Base-by-base conservation (phyloP, 2,888 invertebrate species). In the Clepsis dumicolana region DNA sequence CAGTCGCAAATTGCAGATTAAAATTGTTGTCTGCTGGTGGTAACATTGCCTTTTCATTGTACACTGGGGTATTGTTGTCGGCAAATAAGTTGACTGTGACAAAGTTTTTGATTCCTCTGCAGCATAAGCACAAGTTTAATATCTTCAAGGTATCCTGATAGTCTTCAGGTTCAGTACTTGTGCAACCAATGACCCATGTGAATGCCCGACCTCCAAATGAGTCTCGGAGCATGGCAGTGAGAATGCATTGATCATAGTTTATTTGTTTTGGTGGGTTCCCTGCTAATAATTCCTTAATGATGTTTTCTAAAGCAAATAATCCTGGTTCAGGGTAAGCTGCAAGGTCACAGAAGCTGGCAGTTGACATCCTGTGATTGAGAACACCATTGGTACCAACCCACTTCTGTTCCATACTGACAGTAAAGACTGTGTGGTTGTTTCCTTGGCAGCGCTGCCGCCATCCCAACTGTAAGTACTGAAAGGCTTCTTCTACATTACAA, bases 1-100 rank as follows among this genome's bases (percentile, higher is more conserved):
- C 94, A 14, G 97, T 97, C 14, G 97, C 97, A 93, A 97, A 97
- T 85, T 97, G 97, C 65, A 97, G 87, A 44, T 97, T 96, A 82
- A 97, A 97, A 78, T 89, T 88, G 75, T 85, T 91, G 41, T 91
- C 91, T 65, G 76, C 59, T 71, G 82, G 74, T 65, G 87, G 88
- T 64, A 88, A 70, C 12, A 85, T 75, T 54, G 84, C 69, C 70
- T 92, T 93, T n/a, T 93, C 93, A 54, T 84, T 72, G 60, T 87
- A 91, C 1, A 95, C 92, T 21, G 94, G 94, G 12, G 95, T 95
- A 74, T 95, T 95, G 77, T 95, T 95, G 75, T 95, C 95, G 48
- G 95, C 95, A 86, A 95, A 96, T 4, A 96, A 94, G 81, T 96
- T 96, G 57, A 96, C 95, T 21, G 96, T 95, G 0, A 96, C 96